These are phyloP conservation scores for Scaptodrosophila lebanonensis DNA, from an alignment of 1,140 invertebrate species.

Conservation along the genomic window DNA sequence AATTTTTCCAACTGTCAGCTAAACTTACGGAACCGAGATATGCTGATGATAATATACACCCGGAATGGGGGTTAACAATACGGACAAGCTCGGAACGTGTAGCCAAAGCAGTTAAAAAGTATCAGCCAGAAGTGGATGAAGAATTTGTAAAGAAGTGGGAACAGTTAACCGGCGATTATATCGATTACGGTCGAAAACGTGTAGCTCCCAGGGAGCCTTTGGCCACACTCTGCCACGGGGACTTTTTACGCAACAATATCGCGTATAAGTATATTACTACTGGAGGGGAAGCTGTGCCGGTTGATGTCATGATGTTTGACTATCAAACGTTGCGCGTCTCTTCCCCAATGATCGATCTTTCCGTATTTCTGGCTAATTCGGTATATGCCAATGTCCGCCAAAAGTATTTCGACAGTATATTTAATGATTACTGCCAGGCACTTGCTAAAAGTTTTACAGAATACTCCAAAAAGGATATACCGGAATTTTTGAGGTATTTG, in stretches of 20 bases:
- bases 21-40: conserved; percentile 53
- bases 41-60: neutral
- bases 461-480: conserved; percentile 25
- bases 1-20: conserved; percentile 36
- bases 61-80: conserved; percentile 26
- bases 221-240: conserved; percentile 66
- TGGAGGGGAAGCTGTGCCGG: conserved; percentile 33
- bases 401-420: conserved; percentile 54
- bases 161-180: conserved; percentile 23
- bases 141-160: conserved; percentile 42
- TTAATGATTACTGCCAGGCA: conserved; percentile 49
- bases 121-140: conserved; percentile 44
- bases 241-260: conserved; percentile 72
- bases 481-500: conserved; percentile 50
- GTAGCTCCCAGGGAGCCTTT: conserved; percentile 58
- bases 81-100: conserved; percentile 16
- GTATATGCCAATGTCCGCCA: conserved; percentile 47
- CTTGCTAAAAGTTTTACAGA: conserved; percentile 34
- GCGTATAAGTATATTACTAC: conserved; percentile 57
- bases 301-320: conserved; percentile 73
- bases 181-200: conserved; percentile 33
- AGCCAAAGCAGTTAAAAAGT: conserved; percentile 10
- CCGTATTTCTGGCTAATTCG: conserved; percentile 54
- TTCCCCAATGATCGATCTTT: conserved; percentile 71
- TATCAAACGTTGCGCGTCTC: conserved; percentile 64